A percentile compares a stretch with the other conserved stretches of the same genome.
Conservation (phyloP, 2,888 invertebrate species). For the Cantharis nigra region DNA sequence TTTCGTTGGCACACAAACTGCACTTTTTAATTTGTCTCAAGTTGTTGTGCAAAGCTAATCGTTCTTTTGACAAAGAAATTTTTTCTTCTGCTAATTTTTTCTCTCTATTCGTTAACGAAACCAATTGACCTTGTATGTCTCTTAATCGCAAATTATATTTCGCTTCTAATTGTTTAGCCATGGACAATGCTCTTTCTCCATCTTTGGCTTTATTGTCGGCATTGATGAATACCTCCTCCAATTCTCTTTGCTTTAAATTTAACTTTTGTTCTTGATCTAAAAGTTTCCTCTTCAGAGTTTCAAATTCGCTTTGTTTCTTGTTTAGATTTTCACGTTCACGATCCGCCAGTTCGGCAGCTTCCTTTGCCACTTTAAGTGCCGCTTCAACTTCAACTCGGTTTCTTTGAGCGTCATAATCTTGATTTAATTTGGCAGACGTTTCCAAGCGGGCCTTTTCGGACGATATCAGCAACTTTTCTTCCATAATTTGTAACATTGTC, state of each 20-base stretch:
- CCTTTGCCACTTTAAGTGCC: constrained; percentile 53
- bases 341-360: constrained; percentile 51
- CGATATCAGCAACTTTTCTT: constrained; percentile 60
- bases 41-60: constrained; percentile 61
- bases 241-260: constrained; percentile 46
- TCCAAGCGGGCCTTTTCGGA: constrained; percentile 51
- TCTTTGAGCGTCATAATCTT: constrained; percentile 49
- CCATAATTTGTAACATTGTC: constrained; percentile 62
- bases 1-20: constrained; percentile 45
- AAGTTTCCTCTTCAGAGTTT: constrained; percentile 46
- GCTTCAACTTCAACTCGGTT: constrained; percentile 53
- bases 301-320: constrained; percentile 48
- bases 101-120: constrained; percentile 61
- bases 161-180: constrained; percentile 50
- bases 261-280: constrained; percentile 45
- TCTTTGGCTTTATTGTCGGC: constrained; percentile 62
- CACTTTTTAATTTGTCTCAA: constrained; percentile 56
- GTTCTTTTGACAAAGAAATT: constrained; percentile 63
- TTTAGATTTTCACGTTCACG: constrained; percentile 49
- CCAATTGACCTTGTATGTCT: constrained; percentile 62
- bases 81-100: constrained; percentile 67
- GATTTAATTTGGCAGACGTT: constrained; percentile 48
- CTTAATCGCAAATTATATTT: constrained; percentile 64
- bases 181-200: constrained; percentile 58
- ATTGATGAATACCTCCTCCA: constrained; percentile 44